Evolutionary conservation across 2,113 vertebrate genomes (phyloP), one percentile per base, ranked within the genome.

Genomic region (Oriolus oriolus): DNA sequence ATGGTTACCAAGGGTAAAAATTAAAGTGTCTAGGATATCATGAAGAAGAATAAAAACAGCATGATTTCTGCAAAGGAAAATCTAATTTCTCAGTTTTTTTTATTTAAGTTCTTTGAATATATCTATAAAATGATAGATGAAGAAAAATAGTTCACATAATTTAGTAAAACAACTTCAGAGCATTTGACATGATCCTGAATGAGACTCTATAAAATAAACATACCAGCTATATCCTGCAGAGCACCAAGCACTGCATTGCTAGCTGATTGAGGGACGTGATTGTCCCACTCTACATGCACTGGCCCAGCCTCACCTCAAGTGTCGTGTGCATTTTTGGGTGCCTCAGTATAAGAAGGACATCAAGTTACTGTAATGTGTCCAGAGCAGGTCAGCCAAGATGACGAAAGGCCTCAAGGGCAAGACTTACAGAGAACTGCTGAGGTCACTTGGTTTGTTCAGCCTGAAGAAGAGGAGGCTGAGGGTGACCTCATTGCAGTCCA

Each of bases 251-350:
- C 24, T 50, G 7, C 52, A 71, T 14, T 66, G 16, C 9, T 31
- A n/a, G 4, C 6, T 3, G 3, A 8, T 28, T 1, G 1, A 63
- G 10, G 26, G 8, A 59, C 4, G 5, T 27, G 27, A 24, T 23
- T 22, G 8, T 39, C 13, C 10, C 60, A 27, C 20, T 57, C 57
- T 44, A 7, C 28, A 5, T 27, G 10, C 6, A 4, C 30, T 57
- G 60, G 17, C 31, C 30, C 5, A 16, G 33, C 13, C 37, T 42
- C 49, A 42, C 10, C 42, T 61, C 5, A 14, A 39, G 20, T 5
- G 0, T 7, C 50, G 22, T 33, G 22, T 11, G 37, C 22, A 50
- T 27, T 37, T 65, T 57, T 9, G 8, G 18, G 27, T 28, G 22
- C 13, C 50, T 74, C 31, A 33, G 44, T 20, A 24, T 16, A 24